Conservation (phyloP, 2,888 invertebrate genomes). For the Scaptomyza cyrtandrae region DNA sequence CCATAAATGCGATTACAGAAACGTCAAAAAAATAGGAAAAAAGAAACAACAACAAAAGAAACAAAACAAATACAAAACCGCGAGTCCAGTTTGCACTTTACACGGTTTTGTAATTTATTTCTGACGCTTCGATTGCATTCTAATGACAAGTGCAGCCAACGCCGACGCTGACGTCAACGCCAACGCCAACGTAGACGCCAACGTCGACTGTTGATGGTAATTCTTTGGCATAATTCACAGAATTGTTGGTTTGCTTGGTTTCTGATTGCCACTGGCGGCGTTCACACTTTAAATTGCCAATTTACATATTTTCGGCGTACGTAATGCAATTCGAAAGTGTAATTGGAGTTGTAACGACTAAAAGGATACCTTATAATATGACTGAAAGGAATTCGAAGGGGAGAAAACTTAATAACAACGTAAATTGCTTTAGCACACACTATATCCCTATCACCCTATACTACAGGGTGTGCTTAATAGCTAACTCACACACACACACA, state of each 20-base stretch:
- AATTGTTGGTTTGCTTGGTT: conserved; percentile 30
- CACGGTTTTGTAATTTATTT: conserved; percentile 82
- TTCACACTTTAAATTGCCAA: conserved; percentile 77
- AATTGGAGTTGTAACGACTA: neutral
- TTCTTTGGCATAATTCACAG: conserved; percentile 64
- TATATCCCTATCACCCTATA: no score
- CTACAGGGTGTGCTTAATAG: conserved; percentile 28
- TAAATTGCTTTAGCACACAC: no score
- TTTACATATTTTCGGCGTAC: conserved; percentile 77
- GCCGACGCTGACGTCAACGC: conserved; percentile 16
- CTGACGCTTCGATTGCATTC: conserved; percentile 78
- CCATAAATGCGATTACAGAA: conserved; percentile 80
- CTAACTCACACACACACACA: conserved; percentile 25
- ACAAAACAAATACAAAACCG: conserved; percentile 39
- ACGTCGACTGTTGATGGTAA: conserved; percentile 33
- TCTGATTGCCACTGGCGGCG: conserved; percentile 70
- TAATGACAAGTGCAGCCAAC: conserved; percentile 71
- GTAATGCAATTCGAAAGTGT: conserved; percentile 52
- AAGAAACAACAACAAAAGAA: conserved; percentile 15
- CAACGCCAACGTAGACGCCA: conserved; percentile 8
- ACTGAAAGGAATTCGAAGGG: neutral
- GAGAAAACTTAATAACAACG: no score
- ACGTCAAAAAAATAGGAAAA: conserved; percentile 55
- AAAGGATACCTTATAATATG: conserved; percentile 15
- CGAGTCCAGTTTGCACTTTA: conserved; percentile 76